Conservation (phyloP, 2,113 vertebrate species). For the Menidia beryllina region DNA sequence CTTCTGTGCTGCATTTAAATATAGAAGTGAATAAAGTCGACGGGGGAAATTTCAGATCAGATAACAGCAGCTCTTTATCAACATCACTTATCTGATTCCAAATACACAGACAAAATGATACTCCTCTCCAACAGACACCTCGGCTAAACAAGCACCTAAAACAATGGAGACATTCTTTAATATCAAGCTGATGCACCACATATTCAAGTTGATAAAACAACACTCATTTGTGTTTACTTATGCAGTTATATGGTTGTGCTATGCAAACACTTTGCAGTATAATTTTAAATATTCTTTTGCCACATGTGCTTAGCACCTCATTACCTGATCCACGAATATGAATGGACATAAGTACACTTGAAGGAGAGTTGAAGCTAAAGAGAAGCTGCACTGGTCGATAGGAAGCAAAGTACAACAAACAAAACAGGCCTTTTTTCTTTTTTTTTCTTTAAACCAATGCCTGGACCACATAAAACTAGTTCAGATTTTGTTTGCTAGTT, state of each 20-base stretch:
- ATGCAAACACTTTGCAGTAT: conserved; percentile 2
- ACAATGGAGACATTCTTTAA: conserved; percentile 19
- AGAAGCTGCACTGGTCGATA: conserved; percentile 24
- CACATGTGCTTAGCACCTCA: conserved; percentile 41
- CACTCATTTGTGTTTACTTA: conserved; percentile 5
- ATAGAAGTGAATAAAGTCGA: not conserved
- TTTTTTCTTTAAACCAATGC: not conserved
- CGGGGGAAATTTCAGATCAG: not conserved
- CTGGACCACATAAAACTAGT: not conserved
- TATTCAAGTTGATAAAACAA: conserved; percentile 6
- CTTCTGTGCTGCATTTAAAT: not conserved
- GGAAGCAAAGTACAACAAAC: conserved; percentile 17
- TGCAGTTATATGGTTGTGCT: conserved; percentile 10
- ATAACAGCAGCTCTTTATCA: not conserved
- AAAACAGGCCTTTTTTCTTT: conserved; percentile 9
- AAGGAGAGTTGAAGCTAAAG: conserved; percentile 28
- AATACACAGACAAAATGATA: not conserved
- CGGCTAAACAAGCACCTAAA: conserved; percentile 10
- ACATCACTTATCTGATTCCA: not conserved
- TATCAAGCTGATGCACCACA: conserved; percentile 9
- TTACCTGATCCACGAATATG: conserved; percentile 19
- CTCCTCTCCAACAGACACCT: too few relatives aligned
- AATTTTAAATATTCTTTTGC: conserved; percentile 4
- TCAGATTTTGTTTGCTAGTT: conserved; percentile 4
- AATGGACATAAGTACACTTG: conserved; percentile 68